These are phyloP conservation scores for Hirtodrosophila alboralis DNA, from an alignment of 2,888 invertebrate genomes.

Conservation along the genomic window DNA sequence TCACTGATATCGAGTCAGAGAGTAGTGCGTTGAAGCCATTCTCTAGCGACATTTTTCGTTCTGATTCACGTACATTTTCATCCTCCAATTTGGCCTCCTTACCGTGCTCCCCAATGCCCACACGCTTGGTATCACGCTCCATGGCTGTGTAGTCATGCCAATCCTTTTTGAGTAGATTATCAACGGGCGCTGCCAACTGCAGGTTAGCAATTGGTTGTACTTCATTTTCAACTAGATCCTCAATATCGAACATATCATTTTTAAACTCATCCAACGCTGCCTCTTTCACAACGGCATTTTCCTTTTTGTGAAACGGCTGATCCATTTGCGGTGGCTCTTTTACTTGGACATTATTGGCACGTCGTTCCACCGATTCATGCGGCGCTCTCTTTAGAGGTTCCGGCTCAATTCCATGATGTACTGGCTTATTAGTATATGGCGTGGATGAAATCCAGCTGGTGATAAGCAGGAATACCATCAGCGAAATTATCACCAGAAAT, in stretches of 20 bases:
- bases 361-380: constrained; percentile 8
- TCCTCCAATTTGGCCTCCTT: constrained; percentile 87
- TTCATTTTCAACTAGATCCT: constrained; percentile 9
- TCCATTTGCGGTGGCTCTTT: constrained; percentile 25
- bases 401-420: constrained; percentile 53
- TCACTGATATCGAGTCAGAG: constrained; percentile 95
- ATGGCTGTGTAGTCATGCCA: constrained; percentile 92
- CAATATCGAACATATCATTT: constrained; percentile 11
- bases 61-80: constrained; percentile 87
- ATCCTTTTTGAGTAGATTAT: constrained; percentile 86
- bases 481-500: constrained; percentile 69
- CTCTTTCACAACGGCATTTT: constrained; percentile 5
- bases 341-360: constrained; percentile 5
- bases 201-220: constrained; percentile 1
- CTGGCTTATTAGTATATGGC: constrained; percentile 74
- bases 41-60: constrained; percentile 88
- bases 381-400: constrained; percentile 6
- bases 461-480: constrained; percentile 76
- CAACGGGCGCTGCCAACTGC: constrained; percentile 48
- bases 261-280: constrained; percentile 7
- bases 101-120: constrained; percentile 91
- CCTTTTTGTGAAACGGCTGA: constrained; percentile 23
- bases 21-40: constrained; percentile 98
- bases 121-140: constrained; percentile 86
- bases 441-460: constrained; percentile 81